phyloP scores from a whole-genome alignment of 2,797 vertebrate species.

The Oreortyx pictus region DNA sequence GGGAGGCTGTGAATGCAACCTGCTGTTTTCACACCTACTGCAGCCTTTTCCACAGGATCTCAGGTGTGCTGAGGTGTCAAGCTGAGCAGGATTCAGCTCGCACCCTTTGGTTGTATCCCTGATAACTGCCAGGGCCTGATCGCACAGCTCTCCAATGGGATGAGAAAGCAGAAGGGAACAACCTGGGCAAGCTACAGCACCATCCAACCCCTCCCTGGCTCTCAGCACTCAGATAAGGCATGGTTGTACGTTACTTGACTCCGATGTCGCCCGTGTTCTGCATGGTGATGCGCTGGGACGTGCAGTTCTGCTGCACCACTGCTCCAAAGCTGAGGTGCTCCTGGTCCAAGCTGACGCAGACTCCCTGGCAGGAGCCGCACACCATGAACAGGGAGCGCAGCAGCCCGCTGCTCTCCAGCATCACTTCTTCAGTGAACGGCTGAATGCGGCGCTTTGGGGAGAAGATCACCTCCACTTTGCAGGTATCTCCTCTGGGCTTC shows the following conservation, averaged over 20 bases:
- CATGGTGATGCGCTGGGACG: conserved; percentile 79
- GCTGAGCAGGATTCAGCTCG: not conserved
- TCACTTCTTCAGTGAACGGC: conserved; percentile 84
- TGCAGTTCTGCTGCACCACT: conserved; percentile 80
- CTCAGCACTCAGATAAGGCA: not conserved
- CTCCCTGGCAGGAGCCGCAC: conserved; percentile 86
- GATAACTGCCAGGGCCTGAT: not conserved
- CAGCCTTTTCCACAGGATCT: not conserved
- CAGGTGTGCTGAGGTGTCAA: not conserved
- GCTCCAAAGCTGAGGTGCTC: conserved; percentile 87
- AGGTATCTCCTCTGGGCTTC: conserved; percentile 78
- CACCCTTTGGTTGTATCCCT: not conserved
- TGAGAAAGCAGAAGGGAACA: not conserved
- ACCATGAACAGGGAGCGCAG: conserved; percentile 84
- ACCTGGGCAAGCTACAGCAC: not conserved
- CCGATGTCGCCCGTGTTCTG: conserved; percentile 86
- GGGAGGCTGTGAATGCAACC: accelerated
- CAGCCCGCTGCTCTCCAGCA: conserved; percentile 80
- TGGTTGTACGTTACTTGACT: conserved; percentile 77
- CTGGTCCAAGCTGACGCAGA: conserved; percentile 85
- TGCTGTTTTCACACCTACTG: not conserved
- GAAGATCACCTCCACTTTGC: conserved; percentile 83
- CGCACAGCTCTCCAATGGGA: not conserved
- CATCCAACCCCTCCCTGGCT: not conserved
- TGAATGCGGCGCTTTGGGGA: conserved; percentile 78